These are phyloP conservation scores for Ophion costatus DNA, from an alignment of 2,888 invertebrate species.

Conservation along the genomic window DNA sequence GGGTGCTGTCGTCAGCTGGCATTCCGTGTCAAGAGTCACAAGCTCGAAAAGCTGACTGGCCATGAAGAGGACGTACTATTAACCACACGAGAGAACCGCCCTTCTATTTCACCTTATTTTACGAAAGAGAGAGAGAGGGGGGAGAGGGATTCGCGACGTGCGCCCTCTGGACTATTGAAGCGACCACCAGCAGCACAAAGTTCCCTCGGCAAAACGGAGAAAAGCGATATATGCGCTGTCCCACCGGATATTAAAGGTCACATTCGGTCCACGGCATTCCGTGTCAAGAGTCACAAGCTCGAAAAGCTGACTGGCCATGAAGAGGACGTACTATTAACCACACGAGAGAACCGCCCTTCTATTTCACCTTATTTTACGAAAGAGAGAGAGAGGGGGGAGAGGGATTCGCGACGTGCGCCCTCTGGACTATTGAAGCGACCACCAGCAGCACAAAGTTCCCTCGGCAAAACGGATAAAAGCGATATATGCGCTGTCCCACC, in stretches of 20 bases:
- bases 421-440: not conserved
- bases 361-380: not conserved
- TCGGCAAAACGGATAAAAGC: conserved; percentile 15
- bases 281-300: conserved; percentile 50
- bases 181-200: conserved; percentile 14
- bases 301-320: conserved; percentile 55
- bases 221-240: conserved; percentile 22
- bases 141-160: not conserved
- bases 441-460: conserved; percentile 11
- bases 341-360: conserved; percentile 25
- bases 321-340: conserved; percentile 61
- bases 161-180: not conserved
- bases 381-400: not conserved
- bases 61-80: conserved; percentile 60
- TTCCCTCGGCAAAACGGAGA: conserved; percentile 14
- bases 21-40: conserved; percentile 46
- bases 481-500: conserved; percentile 36
- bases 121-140: not conserved
- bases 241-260: conserved; percentile 64
- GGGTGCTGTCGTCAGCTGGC: conserved; percentile 49
- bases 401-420: not conserved
- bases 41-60: conserved; percentile 53
- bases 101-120: not conserved
- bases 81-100: conserved; percentile 46
- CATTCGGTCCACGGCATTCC: conserved; percentile 41